A percentile compares a stretch with the other conserved stretches of the same genome.
Conservation (phyloP, 2,113 vertebrate genomes). For the Hippocampus zosterae region DNA sequence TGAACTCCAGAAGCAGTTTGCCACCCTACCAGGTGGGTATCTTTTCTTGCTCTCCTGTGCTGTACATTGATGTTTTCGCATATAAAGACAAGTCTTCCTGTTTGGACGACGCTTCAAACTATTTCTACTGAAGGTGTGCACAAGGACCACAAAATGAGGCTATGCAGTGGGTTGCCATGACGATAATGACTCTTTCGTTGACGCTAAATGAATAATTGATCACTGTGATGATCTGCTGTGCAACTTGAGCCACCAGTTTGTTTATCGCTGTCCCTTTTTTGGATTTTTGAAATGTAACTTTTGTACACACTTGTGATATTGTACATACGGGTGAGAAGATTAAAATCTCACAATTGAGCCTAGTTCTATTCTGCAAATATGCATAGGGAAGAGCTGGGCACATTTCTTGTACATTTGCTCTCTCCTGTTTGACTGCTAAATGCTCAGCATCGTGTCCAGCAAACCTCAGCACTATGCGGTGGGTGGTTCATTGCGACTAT, state of each 20-base stretch:
- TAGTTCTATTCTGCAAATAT: no score
- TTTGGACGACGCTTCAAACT: neutral
- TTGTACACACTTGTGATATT: neutral
- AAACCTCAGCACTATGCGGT: neutral
- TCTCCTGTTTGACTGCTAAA: neutral
- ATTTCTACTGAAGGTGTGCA: neutral
- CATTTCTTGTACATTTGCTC: neutral
- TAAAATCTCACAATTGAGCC: neutral
- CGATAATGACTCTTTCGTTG: slow-evolving; percentile 22
- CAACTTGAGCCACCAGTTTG: slow-evolving; percentile 39
- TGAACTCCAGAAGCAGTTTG: slow-evolving; percentile 86
- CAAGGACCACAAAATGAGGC: slow-evolving; percentile 18
- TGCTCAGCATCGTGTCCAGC: neutral
- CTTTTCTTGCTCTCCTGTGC: neutral
- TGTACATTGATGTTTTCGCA: neutral
- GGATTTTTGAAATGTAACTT: neutral
- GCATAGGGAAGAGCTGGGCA: neutral
- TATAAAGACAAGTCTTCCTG: neutral
- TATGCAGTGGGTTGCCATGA: slow-evolving; percentile 40
- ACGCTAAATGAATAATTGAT: slow-evolving; percentile 59
- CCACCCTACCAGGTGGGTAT: slow-evolving; percentile 84
- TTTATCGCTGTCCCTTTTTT: slow-evolving; percentile 6
- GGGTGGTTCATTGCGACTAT: neutral
- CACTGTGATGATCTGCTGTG: slow-evolving; percentile 20
- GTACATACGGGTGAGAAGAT: neutral